Evolutionary conservation across 2,797 vertebrate genomes (phyloP).

Genomic region (Simalia tracyae): DNA sequence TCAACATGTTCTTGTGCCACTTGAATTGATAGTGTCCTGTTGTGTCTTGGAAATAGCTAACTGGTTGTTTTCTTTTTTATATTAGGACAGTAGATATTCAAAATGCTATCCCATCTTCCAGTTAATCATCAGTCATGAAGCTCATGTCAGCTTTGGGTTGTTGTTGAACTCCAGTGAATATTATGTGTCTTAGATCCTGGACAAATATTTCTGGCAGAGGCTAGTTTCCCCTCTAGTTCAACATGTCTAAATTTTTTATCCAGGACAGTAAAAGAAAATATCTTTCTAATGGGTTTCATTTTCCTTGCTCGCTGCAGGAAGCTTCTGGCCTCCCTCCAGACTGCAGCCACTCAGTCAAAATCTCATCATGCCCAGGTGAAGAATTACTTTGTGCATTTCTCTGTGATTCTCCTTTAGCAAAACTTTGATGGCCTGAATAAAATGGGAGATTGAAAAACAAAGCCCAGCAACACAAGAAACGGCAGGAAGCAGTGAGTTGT

Average conservation of each 20-base stretch:
- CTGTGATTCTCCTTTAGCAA: conserved; percentile 5
- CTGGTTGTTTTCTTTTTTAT: not conserved
- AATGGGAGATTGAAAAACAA: conserved; percentile 20
- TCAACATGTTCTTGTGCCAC: not conserved
- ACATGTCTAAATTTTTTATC: not conserved
- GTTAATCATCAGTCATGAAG: not conserved
- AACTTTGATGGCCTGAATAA: conserved; percentile 13
- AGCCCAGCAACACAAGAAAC: not conserved
- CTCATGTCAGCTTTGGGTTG: not conserved
- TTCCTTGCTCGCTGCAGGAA: conserved; percentile 6
- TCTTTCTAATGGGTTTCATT: conserved; percentile 21
- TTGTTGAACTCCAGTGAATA: not conserved
- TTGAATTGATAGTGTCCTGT: not conserved
- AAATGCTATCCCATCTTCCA: not conserved
- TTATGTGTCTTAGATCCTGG: not conserved
- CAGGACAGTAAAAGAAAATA: conserved; percentile 9
- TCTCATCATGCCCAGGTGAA: conserved; percentile 27
- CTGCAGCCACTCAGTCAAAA: conserved; percentile 22
- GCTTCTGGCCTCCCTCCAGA: not conserved
- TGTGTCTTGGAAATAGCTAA: not conserved
- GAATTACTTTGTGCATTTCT: conserved; percentile 21
- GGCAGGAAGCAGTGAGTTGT: not conserved
- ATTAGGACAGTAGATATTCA: not conserved
- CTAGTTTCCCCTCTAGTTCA: not conserved
- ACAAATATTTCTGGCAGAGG: not conserved